Base-by-base conservation (phyloP, 2,113 vertebrate genomes). In the Phocoena sinus region DNA sequence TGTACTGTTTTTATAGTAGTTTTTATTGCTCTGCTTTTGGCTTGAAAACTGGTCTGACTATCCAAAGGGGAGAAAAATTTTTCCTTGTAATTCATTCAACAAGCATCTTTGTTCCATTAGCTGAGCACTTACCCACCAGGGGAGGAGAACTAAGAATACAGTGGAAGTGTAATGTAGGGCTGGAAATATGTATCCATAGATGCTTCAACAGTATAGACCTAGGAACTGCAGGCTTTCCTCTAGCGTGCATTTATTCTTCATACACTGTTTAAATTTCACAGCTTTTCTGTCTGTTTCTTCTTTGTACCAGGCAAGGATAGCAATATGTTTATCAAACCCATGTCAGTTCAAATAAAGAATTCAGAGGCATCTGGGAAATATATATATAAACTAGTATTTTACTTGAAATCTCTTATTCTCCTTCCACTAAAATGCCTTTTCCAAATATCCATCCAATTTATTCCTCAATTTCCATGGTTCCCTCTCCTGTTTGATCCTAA, bases 301-400 rank as follows among this genome's bases (percentile, higher is more conserved):
- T 90, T 97, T 83, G 20, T 41, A 53, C 31, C n/a, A 47, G 73
- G 58, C 10, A 60, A 97, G 31, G 70, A 89, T 60, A 47, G 63
- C 88, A 93, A 73, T 91, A n/a, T 84, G 88, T 97, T 97, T 97
- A 92, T 88, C 84, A 82, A 93, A 86, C 21, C 67, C 60, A 89
- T 74, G 53, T 88, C 94, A 88, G 63, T 95, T 97, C 31, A 65
- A 77, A 92, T 96, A 94, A 97, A 97, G 76, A 92, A 96, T 91
- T 96, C 89, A 96, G 70, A 98, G 26, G 96, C 95, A 95, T 90
- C 65, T 77, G 86, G 92, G 91, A 95, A 95, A 89, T 82, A 96
- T 14, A 65, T 63, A 79, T 63, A 79, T 41, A 93, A 21, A 89
- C 12, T 79, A 41, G 79, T 95, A 80, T 96, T 97, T 97, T 86